Percentiles rank a stretch among this genome's conserved stretches.
Conservation (phyloP, 1,140 invertebrate genomes). For the Bombus polaris region DNA sequence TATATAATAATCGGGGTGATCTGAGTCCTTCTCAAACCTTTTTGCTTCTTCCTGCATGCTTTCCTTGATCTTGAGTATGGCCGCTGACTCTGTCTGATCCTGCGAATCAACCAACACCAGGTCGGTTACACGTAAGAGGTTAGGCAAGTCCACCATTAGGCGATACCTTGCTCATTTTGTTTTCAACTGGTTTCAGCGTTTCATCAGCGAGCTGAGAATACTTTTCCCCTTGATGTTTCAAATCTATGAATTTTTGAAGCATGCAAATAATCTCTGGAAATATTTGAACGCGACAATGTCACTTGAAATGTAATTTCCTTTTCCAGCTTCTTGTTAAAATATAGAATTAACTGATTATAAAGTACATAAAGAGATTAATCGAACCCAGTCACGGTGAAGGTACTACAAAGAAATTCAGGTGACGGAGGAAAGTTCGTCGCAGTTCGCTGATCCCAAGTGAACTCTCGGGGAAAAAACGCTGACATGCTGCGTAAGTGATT, state of each 20-base stretch:
- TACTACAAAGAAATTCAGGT: background rate
- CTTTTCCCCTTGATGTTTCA: background rate
- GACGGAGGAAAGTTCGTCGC: slow-evolving; percentile 7
- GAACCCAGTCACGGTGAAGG: background rate
- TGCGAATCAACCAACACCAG: slow-evolving; percentile 87
- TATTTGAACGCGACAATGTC: background rate
- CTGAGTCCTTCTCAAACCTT: slow-evolving; percentile 99
- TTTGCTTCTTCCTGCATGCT: slow-evolving; percentile 99
- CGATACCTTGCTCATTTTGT: slow-evolving; percentile 59
- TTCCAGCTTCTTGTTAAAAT: background rate
- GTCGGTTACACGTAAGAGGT: slow-evolving; percentile 82
- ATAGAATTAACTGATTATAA: background rate
- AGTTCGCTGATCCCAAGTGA: slow-evolving; percentile 49
- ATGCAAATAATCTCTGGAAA: background rate
- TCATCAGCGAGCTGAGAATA: slow-evolving; percentile 54
- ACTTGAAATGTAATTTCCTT: background rate
- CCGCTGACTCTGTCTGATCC: slow-evolving; percentile 99
- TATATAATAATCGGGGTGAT: slow-evolving; percentile 98
- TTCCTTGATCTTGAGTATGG: slow-evolving; percentile 99
- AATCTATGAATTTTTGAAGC: background rate
- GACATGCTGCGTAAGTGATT: slow-evolving; percentile 56
- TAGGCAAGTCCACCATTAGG: slow-evolving; percentile 82
- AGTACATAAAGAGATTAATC: background rate
- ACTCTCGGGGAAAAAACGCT: slow-evolving; percentile 55
- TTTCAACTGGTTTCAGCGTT: slow-evolving; percentile 30